A percentile compares a stretch with the other conserved stretches of the same genome.
phyloP scores from a whole-genome alignment of 2,797 vertebrate species.

The Enteromius mattozi region DNA sequence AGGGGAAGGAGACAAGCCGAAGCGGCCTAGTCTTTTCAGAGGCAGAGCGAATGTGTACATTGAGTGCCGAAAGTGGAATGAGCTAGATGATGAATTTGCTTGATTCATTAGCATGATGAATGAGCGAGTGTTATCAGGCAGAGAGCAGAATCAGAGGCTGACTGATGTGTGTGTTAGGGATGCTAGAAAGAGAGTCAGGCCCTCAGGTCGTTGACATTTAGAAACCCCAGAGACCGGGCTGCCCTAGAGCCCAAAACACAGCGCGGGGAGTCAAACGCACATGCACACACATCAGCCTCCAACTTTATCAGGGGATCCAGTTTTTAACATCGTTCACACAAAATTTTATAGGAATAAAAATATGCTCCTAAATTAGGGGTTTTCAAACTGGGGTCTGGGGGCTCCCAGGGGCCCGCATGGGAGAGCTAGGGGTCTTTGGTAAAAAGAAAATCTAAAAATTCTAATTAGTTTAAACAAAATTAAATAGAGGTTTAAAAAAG shows the following conservation, averaged over 20 bases:
- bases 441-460: background rate
- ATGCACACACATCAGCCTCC: slow-evolving; percentile 55
- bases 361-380: slow-evolving; percentile 4
- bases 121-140: slow-evolving; percentile 61
- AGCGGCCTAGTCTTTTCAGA: slow-evolving; percentile 30
- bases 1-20: slow-evolving; percentile 22
- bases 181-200: slow-evolving; percentile 69
- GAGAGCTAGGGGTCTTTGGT: background rate
- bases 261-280: slow-evolving; percentile 53
- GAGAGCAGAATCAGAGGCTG: slow-evolving; percentile 61
- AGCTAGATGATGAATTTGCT: slow-evolving; percentile 63
- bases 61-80: slow-evolving; percentile 54
- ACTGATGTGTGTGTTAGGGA: slow-evolving; percentile 65
- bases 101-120: slow-evolving; percentile 65
- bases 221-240: slow-evolving; percentile 69
- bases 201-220: slow-evolving; percentile 80
- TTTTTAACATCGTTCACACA: slow-evolving; percentile 19
- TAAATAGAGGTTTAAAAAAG: background rate
- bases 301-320: slow-evolving; percentile 40
- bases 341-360: background rate
- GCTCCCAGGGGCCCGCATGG: background rate
- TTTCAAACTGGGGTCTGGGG: background rate
- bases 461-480: background rate
- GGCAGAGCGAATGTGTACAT: slow-evolving; percentile 53
- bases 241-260: slow-evolving; percentile 66